Evolutionary conservation across 2,888 invertebrate species (phyloP), one percentile per base, ranked within the genome.

Genomic region (Sturmia bella): DNA sequence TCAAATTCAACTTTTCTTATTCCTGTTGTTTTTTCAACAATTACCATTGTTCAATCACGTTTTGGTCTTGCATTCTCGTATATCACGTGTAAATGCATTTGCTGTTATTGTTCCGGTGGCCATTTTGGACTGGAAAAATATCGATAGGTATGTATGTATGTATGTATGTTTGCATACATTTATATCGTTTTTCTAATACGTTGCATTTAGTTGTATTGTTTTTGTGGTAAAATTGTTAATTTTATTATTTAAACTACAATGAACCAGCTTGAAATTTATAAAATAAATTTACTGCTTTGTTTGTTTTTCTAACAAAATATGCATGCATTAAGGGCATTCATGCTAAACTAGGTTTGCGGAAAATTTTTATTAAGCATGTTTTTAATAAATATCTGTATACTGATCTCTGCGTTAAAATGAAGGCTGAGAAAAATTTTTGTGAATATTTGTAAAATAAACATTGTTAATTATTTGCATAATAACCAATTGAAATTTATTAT

Each of bases 21-120:
- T 48, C n/a, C 21, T 69, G 5, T 32, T 7, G 3, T 32, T 59
- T 76, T 68, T 64, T 9, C 27, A 50, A 73, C 69, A 81, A 81
- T 81, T 81, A 73, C 77, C 69, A 64, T 82, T 78, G 77, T 78
- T 82, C 74, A 82, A 78, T 82, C 82, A 82, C 82, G 82, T 78
- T 82, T 82, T 82, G 66, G 69, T 74, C 74, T 82, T 63, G 54
- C 64, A 70, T 82, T 82, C 69, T 82, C 56, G 64, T 64, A 70
- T 57, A 73, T 77, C 56, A 63, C 6, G 64, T 70, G 57, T 59
- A 70, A 43, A 64, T 39, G 39, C n/a, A 17, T 37, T 48, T 66
- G 48, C 27, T 56, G 24, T 11, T 54, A 56, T 69, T 52, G 45
- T 32, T 32, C 9, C 17, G 15, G 57, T 64, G 77, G 75, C 54